phyloP scores from a whole-genome alignment of 2,113 vertebrate species.

The Centrocercus urophasianus region DNA sequence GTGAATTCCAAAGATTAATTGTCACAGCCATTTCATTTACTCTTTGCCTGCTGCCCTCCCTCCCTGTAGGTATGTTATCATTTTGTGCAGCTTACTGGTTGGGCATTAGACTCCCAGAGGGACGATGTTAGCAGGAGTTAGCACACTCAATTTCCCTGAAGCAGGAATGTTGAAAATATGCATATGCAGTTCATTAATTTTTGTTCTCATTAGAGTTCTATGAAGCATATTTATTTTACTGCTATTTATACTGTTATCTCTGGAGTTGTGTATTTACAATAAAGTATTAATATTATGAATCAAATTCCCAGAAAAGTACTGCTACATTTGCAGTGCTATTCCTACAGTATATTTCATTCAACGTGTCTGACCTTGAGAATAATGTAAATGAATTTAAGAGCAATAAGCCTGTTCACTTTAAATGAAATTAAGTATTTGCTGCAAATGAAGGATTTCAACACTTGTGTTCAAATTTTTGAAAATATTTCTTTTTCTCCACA shows the following conservation, averaged over 20 bases:
- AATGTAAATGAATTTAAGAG: not conserved
- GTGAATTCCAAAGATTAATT: not conserved
- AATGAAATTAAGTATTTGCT: not conserved
- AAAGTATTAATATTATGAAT: not conserved
- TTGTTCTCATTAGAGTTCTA: not conserved
- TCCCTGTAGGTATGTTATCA: not conserved
- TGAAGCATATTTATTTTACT: constrained; percentile 1
- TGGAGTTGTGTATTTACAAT: not conserved
- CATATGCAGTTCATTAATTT: not conserved
- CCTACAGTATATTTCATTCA: not conserved
- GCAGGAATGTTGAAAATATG: not conserved
- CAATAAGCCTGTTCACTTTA: not conserved
- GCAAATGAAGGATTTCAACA: not conserved
- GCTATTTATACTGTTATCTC: not conserved
- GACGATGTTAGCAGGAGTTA: not conserved
- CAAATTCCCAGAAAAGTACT: not conserved
- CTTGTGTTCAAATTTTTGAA: not conserved
- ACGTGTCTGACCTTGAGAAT: not conserved
- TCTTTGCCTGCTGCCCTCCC: not conserved
- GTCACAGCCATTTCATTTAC: not conserved
- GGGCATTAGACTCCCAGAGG: not conserved
- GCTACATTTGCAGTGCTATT: not conserved
- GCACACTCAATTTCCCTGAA: not conserved
- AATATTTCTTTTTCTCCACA: not conserved
- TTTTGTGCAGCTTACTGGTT: not conserved